Evolutionary conservation across 2,113 vertebrate genomes (phyloP), one percentile per base, ranked within the genome.

Genomic region (Phoenicopterus ruber): DNA sequence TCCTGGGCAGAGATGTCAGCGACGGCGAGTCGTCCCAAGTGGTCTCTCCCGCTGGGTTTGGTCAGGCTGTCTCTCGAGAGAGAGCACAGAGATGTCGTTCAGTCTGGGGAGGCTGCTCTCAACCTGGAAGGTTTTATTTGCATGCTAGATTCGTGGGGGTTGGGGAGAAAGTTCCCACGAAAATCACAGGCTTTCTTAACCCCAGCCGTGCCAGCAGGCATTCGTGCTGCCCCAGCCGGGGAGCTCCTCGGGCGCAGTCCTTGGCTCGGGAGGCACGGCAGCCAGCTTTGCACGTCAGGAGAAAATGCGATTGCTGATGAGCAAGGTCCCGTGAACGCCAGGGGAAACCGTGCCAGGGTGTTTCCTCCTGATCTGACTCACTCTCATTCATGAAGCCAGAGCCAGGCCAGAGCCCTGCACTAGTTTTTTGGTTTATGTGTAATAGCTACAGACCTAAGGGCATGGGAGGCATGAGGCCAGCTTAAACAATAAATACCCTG

Each of bases 361-460:
- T 95, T 96, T 95, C 69, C 94, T 96, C 73, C 91, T 62, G 6
- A 25, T 88, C 95, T 97, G 96, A 90, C 72, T 96, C 63, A 80
- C 86, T 61, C 46, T 94, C 82, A 94, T 92, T 94, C 88, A 91
- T 26, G 50, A 73, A 98, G 62, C 58, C 86, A 91, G 93, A 97
- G 88, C 67, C 90, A 82, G 82, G 71, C 93, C 91, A 96, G 95
- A 94, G 73, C 88, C 93, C 93, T 73, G 42, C 80, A 26, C 61
- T 93, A 74, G 42, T 70, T 93, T 94, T 96, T 90, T 95, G 81
- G 79, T 97, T 98, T 97, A 93, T 93, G 76, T 82, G 86, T 89
- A 95, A 92, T 92, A 96, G 94, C 81, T 93, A 40, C 17, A 95
- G 79, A 95, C 96, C 96, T 96, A 82, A 86, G 85, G 85, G 82